Base-by-base conservation (phyloP, 2,888 invertebrate species). In the Melikaiella ostensackeni region DNA sequence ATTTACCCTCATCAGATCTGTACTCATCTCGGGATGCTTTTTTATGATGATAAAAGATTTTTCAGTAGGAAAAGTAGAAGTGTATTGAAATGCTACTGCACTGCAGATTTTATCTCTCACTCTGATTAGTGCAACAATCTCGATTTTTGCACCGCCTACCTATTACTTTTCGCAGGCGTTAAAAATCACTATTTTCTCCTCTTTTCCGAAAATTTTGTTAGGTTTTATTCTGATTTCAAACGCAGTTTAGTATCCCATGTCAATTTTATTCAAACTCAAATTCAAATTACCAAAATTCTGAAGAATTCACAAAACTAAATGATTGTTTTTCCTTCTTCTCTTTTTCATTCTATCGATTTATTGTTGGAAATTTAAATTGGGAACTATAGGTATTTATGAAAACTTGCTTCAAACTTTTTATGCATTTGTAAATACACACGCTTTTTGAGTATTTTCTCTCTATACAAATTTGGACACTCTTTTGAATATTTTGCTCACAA, bases 31-130 rank as follows among this genome's bases (percentile, higher is more conserved):
- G 19, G 13, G 33, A 30, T 33, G 21, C 30, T 50, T 70, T 30
- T 27, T 50, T 46, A 50, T 50, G 50, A 50, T 46, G 19, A 30
- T 30, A 46, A 70, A 70, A 70, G 30, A 70, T 27, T 16, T 50
- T 50, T 46, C 2, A 46, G 33, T 50, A 55, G 70, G 16, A 70
- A 33, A 21, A 19, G 50, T 70, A 70, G 50, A 70, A 70, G 55
- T 70, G 30, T 70, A 33, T 70, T 33, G 50, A 55, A 30, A 50
- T 70, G 50, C 70, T 21, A 70, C 70, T 70, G 70, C 50, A 50
- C 46, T 70, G 70, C 50, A n/a, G 70, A n/a, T 50, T 50, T 55
- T 30, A 50, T 50, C 6, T 30, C 30, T n/a, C 50, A 70, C 70
- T n/a, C 2, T 70, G 30, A 21, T 46, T 27, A 27, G 16, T 55